Conservation (phyloP, 2,888 invertebrate species). For the Drosophila nigricruria region DNA sequence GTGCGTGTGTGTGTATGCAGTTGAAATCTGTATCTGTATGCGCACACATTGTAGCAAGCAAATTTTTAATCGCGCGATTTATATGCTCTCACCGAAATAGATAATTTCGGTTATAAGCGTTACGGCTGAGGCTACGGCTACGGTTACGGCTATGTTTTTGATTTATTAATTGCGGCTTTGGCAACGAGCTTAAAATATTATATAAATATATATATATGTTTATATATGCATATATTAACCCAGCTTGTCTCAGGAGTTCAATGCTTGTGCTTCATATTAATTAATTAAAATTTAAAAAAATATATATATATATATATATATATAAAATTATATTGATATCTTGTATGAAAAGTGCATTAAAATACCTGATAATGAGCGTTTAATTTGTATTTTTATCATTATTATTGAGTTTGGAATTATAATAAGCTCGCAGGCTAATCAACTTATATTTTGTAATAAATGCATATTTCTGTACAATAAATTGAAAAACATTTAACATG, state of each 20-base stretch:
- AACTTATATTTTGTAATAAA: conserved; percentile 1
- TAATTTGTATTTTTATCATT: conserved; percentile 39
- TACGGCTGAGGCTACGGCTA: not conserved
- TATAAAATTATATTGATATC: too few species aligned
- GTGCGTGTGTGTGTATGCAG: conserved; percentile 12
- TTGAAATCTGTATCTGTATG: not conserved
- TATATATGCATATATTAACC: not conserved
- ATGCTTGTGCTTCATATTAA: conserved; percentile 22
- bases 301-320: conserved; percentile 1
- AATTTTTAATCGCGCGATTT: conserved; percentile 49
- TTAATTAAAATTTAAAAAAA: conserved; percentile 17
- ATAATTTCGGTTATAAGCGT: conserved; percentile 36
- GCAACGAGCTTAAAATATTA: conserved; percentile 1
- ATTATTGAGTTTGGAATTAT: conserved; percentile 6
- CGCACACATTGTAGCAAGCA: conserved; percentile 35
- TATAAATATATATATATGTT: not conserved
- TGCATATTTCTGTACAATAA: not conserved
- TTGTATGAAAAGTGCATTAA: conserved; percentile 20
- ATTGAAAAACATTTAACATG: not conserved
- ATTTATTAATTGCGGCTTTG: conserved; percentile 12
- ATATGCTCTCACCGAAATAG: conserved; percentile 42
- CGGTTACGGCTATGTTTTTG: conserved; percentile 13
- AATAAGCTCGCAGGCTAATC: not conserved
- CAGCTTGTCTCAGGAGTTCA: conserved; percentile 27
- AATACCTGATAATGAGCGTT: conserved; percentile 34